Evolutionary conservation across 2,797 vertebrate genomes (phyloP).

Genomic region (Emys orbicularis): DNA sequence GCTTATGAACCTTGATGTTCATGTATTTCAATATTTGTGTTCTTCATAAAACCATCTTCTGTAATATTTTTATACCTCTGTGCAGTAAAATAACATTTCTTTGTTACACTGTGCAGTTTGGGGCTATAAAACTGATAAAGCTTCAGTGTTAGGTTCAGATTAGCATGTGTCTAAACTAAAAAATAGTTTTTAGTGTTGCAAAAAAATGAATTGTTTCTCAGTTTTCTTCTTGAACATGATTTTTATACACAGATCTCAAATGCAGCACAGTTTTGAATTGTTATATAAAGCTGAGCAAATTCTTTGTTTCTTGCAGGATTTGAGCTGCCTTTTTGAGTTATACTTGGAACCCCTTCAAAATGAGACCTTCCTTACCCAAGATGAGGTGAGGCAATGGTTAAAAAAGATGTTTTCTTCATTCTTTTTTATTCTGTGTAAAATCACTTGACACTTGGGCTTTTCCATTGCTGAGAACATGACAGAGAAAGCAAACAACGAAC

Average conservation of each 20-base stretch:
- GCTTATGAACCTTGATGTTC: constrained; percentile 9
- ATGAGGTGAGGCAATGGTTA: constrained; percentile 87
- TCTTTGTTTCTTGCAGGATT: constrained; percentile 84
- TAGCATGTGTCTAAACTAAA: neutral
- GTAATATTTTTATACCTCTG: neutral
- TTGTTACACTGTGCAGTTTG: neutral
- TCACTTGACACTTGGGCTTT: neutral
- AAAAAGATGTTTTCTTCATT: neutral
- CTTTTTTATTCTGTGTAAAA: neutral
- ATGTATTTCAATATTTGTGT: neutral
- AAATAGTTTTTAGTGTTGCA: neutral
- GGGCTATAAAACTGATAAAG: neutral
- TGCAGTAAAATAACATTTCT: neutral
- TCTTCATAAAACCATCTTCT: neutral
- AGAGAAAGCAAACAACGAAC: neutral
- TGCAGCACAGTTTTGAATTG: neutral
- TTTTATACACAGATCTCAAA: accelerated
- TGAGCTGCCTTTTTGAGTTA: constrained; percentile 94
- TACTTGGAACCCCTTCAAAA: constrained; percentile 96
- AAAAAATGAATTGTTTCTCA: neutral
- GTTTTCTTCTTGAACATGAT: neutral
- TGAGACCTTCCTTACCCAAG: constrained; percentile 94
- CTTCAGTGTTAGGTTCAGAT: neutral
- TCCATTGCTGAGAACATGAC: neutral
- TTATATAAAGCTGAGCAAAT: neutral